These are phyloP conservation scores for Thaleichthys pacificus DNA, from an alignment of 2,797 vertebrate genomes.

Conservation along the genomic window DNA sequence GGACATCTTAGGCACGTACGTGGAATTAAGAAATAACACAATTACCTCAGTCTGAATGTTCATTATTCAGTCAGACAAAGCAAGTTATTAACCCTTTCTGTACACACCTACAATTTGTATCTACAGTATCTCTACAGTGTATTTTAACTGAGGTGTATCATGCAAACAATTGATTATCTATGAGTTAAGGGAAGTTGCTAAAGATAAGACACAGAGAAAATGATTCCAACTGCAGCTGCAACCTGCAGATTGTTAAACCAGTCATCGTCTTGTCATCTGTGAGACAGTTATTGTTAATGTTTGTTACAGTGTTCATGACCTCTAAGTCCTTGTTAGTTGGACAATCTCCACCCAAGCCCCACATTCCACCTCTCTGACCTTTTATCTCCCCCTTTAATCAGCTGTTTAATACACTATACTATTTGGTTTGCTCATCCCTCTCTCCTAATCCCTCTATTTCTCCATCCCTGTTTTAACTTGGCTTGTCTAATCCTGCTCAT, in stretches of 20 bases:
- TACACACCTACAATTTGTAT: neutral
- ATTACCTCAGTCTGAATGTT: neutral
- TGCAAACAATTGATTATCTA: neutral
- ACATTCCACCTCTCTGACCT: neutral
- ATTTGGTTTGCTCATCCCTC: neutral
- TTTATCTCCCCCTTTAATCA: neutral
- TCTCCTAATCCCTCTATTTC: neutral
- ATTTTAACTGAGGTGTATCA: neutral
- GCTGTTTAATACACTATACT: too few species aligned
- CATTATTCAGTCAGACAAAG: neutral
- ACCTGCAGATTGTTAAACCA: neutral
- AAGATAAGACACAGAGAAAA: neutral
- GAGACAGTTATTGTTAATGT: slow-evolving; percentile 6
- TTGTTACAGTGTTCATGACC: slow-evolving; percentile 19
- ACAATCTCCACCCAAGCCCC: neutral
- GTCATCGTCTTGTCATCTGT: neutral
- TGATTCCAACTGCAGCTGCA: neutral
- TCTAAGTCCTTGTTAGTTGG: neutral
- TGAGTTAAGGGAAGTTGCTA: neutral
- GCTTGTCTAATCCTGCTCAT: neutral
- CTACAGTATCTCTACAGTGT: neutral
- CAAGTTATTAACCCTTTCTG: neutral
- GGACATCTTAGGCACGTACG: slow-evolving; percentile 7
- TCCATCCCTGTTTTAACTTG: neutral
- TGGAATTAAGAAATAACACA: slow-evolving; percentile 2